phyloP scores from a whole-genome alignment of 2,888 invertebrate genomes.

The Aphodius granarius region DNA sequence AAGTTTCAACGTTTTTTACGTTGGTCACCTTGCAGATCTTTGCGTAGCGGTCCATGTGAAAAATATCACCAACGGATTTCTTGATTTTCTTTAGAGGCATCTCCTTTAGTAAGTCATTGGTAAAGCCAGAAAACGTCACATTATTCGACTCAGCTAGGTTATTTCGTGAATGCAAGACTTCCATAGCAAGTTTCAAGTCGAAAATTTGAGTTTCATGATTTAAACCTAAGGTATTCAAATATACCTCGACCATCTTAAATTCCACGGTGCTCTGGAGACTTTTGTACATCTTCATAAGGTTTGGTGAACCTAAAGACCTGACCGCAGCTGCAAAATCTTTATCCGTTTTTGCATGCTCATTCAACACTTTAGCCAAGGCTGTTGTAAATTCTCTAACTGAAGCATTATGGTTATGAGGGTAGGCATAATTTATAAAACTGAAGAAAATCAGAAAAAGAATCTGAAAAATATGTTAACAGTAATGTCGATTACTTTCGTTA shows the following conservation, averaged over 20 bases:
- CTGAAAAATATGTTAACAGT: neutral
- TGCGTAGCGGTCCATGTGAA: neutral
- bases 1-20: neutral
- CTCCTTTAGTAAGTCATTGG: neutral
- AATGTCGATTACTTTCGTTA: neutral
- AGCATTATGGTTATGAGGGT: neutral
- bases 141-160: neutral
- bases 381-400: neutral
- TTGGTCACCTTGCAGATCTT: neutral
- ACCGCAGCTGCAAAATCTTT: neutral
- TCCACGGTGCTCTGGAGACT: neutral
- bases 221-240: neutral
- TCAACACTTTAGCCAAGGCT: neutral
- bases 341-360: neutral
- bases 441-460: neutral
- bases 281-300: neutral
- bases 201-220: neutral
- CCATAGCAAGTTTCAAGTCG: neutral
- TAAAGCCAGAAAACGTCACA: neutral
- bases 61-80: neutral
- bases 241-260: slow-evolving; percentile 5
- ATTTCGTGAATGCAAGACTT: neutral
- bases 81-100: neutral
- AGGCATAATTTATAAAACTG: neutral
- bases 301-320: neutral